A percentile compares a stretch with the other conserved stretches of the same genome.
These are phyloP conservation scores for Drusus annulatus DNA, from an alignment of 1,140 invertebrate species.

Conservation along the genomic window DNA sequence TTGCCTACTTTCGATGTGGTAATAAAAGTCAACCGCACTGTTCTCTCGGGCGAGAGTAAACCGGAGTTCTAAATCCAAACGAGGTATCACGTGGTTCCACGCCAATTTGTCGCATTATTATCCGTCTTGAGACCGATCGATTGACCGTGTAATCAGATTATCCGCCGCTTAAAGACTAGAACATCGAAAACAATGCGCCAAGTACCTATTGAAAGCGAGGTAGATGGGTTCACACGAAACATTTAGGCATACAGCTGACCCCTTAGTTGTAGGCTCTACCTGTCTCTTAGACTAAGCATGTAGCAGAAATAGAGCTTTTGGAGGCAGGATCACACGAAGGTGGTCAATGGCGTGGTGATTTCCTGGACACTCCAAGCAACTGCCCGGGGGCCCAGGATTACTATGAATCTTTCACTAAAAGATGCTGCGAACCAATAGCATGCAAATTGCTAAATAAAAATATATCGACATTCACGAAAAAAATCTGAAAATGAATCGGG, in stretches of 20 bases:
- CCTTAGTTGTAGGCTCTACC: neutral
- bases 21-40: too few relatives aligned
- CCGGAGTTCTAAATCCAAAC: too few relatives aligned
- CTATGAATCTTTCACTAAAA: too few relatives aligned
- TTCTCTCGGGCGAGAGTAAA: too few relatives aligned
- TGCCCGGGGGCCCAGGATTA: too few relatives aligned
- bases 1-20: too few relatives aligned
- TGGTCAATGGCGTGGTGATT: neutral
- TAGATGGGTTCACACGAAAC: too few relatives aligned
- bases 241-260: too few relatives aligned
- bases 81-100: neutral
- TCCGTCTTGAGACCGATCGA: constrained; percentile 14
- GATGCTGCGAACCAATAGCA: too few relatives aligned
- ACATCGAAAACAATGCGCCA: constrained; percentile 1
- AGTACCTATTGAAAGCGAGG: neutral
- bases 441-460: too few relatives aligned
- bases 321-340: neutral
- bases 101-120: neutral
- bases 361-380: neutral
- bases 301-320: neutral
- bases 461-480: too few relatives aligned
- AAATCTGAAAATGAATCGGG: too few relatives aligned
- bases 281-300: neutral
- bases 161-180: constrained; percentile 15
- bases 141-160: constrained; percentile 31